Percentiles rank a stretch among this genome's conserved stretches.
Evolutionary conservation across 2,888 invertebrate species (phyloP).

Genomic region (Rambutsinella grinnellia): DNA sequence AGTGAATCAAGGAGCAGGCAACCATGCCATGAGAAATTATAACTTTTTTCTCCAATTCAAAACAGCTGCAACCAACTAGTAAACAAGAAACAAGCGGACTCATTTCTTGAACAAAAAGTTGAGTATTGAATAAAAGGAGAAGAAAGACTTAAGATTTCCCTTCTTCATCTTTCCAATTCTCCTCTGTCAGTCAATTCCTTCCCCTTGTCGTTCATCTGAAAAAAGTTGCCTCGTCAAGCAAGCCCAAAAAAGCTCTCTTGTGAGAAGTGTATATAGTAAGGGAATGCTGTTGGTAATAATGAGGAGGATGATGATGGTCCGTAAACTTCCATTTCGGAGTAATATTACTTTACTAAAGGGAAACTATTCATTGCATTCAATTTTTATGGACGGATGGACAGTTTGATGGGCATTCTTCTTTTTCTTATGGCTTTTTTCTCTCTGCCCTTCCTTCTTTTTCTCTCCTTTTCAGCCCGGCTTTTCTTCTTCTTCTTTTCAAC

Average conservation of each 20-base stretch:
- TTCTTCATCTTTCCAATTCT: slow-evolving; percentile 4
- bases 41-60: slow-evolving; percentile 34
- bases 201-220: not conserved
- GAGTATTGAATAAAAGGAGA: not conserved
- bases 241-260: slow-evolving; percentile 28
- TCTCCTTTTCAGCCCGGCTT: slow-evolving; percentile 20
- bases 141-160: not conserved
- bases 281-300: slow-evolving; percentile 1
- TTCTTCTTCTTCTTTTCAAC: slow-evolving; percentile 19
- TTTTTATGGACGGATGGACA: slow-evolving; percentile 39
- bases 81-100: not conserved
- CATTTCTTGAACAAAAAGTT: not conserved
- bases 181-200: slow-evolving; percentile 18
- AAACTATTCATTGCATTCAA: not conserved
- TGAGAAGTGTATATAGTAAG: slow-evolving; percentile 17
- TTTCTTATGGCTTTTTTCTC: not conserved
- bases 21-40: slow-evolving; percentile 23
- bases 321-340: too few relatives aligned
- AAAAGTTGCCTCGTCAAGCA: slow-evolving; percentile 42
- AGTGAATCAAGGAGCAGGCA: not conserved
- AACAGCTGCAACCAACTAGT: slow-evolving; percentile 43
- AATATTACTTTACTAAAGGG: slow-evolving; percentile 5
- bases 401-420: slow-evolving; percentile 32
- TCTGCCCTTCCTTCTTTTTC: slow-evolving; percentile 39
- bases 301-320: slow-evolving; percentile 6